phyloP scores from a whole-genome alignment of 1,140 invertebrate genomes.

The Agrilus planipennis region DNA sequence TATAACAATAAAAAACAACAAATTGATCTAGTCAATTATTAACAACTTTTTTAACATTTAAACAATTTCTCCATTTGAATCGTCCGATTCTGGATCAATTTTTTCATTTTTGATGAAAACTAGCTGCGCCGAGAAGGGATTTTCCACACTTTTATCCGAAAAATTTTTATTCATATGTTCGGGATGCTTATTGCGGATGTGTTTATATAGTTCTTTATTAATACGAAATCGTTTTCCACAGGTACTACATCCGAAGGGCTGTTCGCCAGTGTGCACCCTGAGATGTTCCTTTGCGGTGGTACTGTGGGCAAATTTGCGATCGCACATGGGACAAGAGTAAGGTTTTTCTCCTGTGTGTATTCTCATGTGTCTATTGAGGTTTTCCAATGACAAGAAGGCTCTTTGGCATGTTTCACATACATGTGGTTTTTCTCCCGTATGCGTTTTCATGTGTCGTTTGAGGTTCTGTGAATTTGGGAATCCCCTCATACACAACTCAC shows the following conservation, averaged over 20 bases:
- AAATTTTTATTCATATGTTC: no score
- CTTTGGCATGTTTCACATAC: slow-evolving; percentile 45
- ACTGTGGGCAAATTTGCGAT: slow-evolving; percentile 17
- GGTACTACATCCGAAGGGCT: slow-evolving; percentile 57
- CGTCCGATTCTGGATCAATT: slow-evolving; percentile 6
- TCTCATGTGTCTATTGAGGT: slow-evolving; percentile 33
- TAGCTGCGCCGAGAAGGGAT: slow-evolving; percentile 1
- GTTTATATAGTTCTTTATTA: slow-evolving; percentile 24
- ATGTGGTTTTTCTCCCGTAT: slow-evolving; percentile 34
- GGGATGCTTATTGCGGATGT: slow-evolving; percentile 22
- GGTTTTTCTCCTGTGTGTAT: slow-evolving; percentile 28
- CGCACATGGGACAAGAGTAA: slow-evolving; percentile 14
- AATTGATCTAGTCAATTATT: no score
- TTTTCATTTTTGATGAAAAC: slow-evolving; percentile 10
- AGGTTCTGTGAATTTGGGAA: slow-evolving; percentile 25
- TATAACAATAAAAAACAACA: no score
- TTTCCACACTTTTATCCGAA: no score
- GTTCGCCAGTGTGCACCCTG: slow-evolving; percentile 38
- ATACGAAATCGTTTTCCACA: slow-evolving; percentile 46
- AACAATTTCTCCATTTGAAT: no score
- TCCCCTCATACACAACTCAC: slow-evolving; percentile 19
- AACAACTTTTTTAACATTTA: no score
- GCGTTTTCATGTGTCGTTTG: slow-evolving; percentile 45
- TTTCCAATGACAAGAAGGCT: slow-evolving; percentile 38
- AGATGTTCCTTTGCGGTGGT: slow-evolving; percentile 24